A percentile compares a stretch with the other conserved stretches of the same genome.
These are phyloP conservation scores for crab-eating macaque (Macaca fascicularis) DNA, from an alignment of 2,113 vertebrate species.

Conservation along the genomic window T2T-MFA8v1.1 NC_088394.1:76404001-76404500, in stretches of 20 bases:
- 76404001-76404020: background rate
- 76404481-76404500: background rate
- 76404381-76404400: background rate
- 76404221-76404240: background rate
- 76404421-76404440: background rate
- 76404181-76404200: too few relatives aligned
- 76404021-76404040: background rate
- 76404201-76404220: background rate
- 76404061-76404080: too few relatives aligned
- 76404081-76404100: too few relatives aligned
- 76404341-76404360: background rate
- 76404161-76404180: too few relatives aligned
- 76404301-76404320: background rate
- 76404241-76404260: background rate
- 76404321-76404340: background rate
- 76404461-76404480: background rate
- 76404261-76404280: background rate
- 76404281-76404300: background rate
- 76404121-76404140: too few relatives aligned
- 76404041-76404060: background rate
- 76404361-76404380: background rate
- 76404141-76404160: too few relatives aligned
- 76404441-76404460: background rate
- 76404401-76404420: background rate
- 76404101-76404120: too few relatives aligned